These are phyloP conservation scores for Leucozona laternaria DNA, from an alignment of 2,888 invertebrate species.

Conservation along the genomic window DNA sequence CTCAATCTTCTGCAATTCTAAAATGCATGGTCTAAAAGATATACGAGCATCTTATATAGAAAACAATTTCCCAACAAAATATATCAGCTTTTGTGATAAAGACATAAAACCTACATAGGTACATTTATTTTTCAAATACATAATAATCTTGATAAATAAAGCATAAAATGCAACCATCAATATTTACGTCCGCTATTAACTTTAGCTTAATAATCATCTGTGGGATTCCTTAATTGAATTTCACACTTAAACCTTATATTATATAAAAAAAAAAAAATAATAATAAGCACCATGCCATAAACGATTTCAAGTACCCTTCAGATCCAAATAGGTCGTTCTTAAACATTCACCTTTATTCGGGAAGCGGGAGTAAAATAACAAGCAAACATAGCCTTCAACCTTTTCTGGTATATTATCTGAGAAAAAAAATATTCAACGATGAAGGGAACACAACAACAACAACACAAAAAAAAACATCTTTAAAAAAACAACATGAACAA, in stretches of 20 bases:
- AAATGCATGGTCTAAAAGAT: no score
- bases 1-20: no score
- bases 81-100: background rate
- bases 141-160: background rate
- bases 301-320: constrained; percentile 40
- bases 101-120: background rate
- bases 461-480: background rate
- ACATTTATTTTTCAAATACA: background rate
- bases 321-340: constrained; percentile 41
- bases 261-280: constrained; percentile 15
- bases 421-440: constrained; percentile 1
- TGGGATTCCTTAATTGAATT: constrained; percentile 68
- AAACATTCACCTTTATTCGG: constrained; percentile 38
- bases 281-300: constrained; percentile 39
- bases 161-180: constrained; percentile 30
- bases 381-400: constrained; percentile 39
- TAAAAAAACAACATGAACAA: background rate
- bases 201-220: constrained; percentile 33
- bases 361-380: constrained; percentile 25
- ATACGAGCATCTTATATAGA: no score
- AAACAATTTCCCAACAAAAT: no score
- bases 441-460: background rate
- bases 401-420: background rate
- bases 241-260: constrained; percentile 16
- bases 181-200: constrained; percentile 49